Percentiles rank a stretch among this genome's conserved stretches.
These are phyloP conservation scores for Anhinga rufa DNA, from an alignment of 2,113 vertebrate species.

Conservation along the genomic window DNA sequence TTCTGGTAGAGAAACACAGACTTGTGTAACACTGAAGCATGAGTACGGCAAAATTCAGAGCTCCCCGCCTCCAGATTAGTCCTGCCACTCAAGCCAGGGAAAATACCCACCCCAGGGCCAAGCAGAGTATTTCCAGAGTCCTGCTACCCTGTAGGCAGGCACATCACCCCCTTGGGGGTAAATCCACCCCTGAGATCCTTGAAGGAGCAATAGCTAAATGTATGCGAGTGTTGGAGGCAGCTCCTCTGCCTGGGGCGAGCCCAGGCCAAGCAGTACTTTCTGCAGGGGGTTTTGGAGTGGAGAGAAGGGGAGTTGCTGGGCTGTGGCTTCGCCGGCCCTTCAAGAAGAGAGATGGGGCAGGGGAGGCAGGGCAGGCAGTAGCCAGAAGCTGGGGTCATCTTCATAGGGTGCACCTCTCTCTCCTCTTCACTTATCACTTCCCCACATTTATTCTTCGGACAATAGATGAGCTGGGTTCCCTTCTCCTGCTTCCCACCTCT, in stretches of 20 bases:
- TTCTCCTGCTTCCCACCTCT: background rate
- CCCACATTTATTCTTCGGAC: background rate
- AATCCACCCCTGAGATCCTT: background rate
- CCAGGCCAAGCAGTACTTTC: background rate
- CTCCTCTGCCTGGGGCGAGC: background rate
- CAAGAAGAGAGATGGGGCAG: background rate
- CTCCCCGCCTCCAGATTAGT: background rate
- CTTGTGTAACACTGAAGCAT: background rate
- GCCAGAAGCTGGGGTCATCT: background rate
- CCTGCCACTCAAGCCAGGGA: background rate
- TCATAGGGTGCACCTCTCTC: background rate
- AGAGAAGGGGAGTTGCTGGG: background rate
- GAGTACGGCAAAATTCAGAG: background rate
- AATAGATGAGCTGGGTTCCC: background rate
- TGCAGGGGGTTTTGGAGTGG: background rate
- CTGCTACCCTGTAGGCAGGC: background rate
- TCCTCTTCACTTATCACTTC: background rate
- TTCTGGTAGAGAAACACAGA: background rate
- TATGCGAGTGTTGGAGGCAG: background rate
- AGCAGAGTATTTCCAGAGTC: background rate
- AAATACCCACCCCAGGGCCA: rapidly evolving
- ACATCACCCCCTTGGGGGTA: background rate
- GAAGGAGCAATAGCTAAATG: background rate
- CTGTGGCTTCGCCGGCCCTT: background rate
- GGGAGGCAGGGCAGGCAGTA: background rate